Evolutionary conservation across 2,113 vertebrate genomes (phyloP).

Genomic region (Alectura lathami): DNA sequence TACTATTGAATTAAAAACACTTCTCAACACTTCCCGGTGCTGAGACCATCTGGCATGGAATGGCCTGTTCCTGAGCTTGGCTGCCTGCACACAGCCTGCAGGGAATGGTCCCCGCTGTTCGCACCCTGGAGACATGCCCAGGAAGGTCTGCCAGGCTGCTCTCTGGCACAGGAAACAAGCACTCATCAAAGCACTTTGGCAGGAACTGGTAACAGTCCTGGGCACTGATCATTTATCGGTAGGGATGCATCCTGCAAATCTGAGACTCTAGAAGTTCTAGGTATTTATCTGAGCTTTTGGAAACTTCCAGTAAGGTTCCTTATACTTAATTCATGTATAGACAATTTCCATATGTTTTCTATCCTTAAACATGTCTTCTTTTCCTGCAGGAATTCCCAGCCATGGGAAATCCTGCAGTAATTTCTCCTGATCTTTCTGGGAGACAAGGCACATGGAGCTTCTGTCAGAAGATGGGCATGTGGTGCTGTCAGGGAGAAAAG

Average conservation of each 20-base stretch:
- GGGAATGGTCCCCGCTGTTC: neutral
- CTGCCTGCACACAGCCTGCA: neutral
- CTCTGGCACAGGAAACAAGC: neutral
- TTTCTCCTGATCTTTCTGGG: neutral
- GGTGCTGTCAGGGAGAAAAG: neutral
- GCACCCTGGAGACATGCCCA: neutral
- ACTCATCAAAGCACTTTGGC: neutral
- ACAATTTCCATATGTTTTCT: neutral
- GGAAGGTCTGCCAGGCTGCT: neutral
- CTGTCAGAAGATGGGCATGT: neutral
- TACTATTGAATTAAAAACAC: neutral
- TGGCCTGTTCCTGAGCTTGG: neutral
- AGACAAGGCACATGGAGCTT: neutral
- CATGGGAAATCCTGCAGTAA: neutral
- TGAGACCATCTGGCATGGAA: neutral
- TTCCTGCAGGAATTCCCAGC: neutral
- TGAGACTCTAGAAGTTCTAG: neutral
- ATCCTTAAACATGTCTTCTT: neutral
- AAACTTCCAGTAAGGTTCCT: neutral
- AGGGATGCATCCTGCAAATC: neutral
- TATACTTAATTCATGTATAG: neutral
- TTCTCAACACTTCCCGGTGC: slow-evolving; percentile 6
- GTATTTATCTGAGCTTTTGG: neutral
- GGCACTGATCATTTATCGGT: neutral
- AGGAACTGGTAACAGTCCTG: neutral